Base-by-base conservation (phyloP, 2,888 invertebrate species). In the Lepas anatifera region DNA sequence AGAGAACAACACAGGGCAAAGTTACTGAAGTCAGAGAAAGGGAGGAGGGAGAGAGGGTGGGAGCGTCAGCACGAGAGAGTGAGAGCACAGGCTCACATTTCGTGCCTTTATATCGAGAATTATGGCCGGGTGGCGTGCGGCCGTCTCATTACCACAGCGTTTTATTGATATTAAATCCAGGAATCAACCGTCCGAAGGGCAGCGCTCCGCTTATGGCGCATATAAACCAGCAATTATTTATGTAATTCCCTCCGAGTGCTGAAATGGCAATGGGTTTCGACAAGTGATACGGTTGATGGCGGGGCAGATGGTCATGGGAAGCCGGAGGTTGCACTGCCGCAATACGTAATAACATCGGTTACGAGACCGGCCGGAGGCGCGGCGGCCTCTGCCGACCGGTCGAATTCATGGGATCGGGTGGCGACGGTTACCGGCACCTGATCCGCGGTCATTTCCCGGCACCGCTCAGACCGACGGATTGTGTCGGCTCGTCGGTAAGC, bases 121-220 rank as follows among this genome's bases (percentile, higher is more conserved):
- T 58, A 58, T 35, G 32, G 22, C 35, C 10, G 22, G 18, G 11
- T 58, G 22, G 32, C 58, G 58, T 58, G 58, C 58, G 35, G 35
- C 18, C 10, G 8, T 2, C 22, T 22, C 35, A 35, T 58, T 22
- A 32, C 1, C 58, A 16, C 32, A 25, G 25, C 35, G 58, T 58
- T 58, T 58, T 58, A 58, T 35, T 58, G 58, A 58, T 58, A 58
- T 58, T 58, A 58, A 58, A 58, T 58, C 58, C 58, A 58, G 58
- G 58, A 58, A 58, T 58, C 58, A 22, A 22, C 22, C 32, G 32
- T 4, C 18, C 58, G 2, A 10, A 32, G 58, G 58, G 32, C 35
- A 58, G 2, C 35, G 32, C 35, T 35, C 58, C 35, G 58, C 35
- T 58, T 58, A 58, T 58, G 58, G 35, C 35, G 58, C 29, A 32